Evolutionary conservation across 2,113 vertebrate species (phyloP).

Genomic region (Spizaetus ornatus): DNA sequence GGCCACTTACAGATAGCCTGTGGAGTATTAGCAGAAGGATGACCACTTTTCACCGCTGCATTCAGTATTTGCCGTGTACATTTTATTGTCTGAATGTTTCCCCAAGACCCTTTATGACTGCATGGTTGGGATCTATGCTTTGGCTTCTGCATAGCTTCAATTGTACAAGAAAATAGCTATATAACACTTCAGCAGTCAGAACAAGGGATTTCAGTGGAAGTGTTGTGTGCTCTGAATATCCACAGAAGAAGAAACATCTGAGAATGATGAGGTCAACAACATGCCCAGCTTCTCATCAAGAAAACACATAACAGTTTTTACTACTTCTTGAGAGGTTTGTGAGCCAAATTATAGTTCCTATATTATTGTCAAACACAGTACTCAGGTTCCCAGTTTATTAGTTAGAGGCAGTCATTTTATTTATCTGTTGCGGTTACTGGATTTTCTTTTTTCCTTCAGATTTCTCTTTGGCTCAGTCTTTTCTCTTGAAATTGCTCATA

Average conservation of each 20-base stretch:
- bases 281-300: conserved; percentile 8
- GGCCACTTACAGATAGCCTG: neutral
- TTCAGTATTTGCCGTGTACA: neutral
- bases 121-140: neutral
- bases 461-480: neutral
- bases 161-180: neutral
- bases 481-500: conserved; percentile 19
- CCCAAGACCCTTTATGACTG: neutral
- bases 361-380: conserved; percentile 41
- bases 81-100: neutral
- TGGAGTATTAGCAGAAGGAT: neutral
- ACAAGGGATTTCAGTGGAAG: neutral
- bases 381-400: conserved; percentile 26
- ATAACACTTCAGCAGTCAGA: conserved; percentile 24
- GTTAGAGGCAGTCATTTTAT: conserved; percentile 35
- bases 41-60: neutral
- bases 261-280: conserved; percentile 43
- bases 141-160: neutral
- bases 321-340: conserved; percentile 53
- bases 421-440: neutral
- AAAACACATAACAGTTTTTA: conserved; percentile 29
- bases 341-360: conserved; percentile 55
- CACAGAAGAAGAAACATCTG: neutral
- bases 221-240: neutral
- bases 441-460: neutral